phyloP scores from a whole-genome alignment of 2,888 invertebrate species.

The Stenurella melanura region DNA sequence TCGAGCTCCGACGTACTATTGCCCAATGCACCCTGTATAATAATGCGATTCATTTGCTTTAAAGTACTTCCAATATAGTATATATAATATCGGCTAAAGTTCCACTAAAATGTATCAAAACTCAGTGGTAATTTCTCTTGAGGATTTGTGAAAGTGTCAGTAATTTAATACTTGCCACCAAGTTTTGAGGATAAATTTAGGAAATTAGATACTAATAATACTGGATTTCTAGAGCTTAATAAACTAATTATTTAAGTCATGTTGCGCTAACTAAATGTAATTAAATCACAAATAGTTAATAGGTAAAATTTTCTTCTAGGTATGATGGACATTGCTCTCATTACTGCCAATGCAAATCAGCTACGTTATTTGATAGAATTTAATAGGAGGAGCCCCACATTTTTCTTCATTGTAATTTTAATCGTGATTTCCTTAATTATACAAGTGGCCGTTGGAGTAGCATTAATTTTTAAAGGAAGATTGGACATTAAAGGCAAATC shows the following conservation, averaged over 20 bases:
- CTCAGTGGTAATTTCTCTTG: neutral
- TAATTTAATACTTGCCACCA: neutral
- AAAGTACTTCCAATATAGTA: neutral
- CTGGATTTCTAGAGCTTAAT: too few species aligned
- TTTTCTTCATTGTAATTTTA: constrained; percentile 76
- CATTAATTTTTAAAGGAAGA: constrained; percentile 78
- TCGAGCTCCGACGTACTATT: too few species aligned
- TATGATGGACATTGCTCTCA: constrained; percentile 82
- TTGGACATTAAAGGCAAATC: constrained; percentile 75
- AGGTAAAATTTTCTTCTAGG: constrained; percentile 71
- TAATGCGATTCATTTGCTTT: neutral
- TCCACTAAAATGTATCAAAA: neutral
- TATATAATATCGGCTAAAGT: neutral
- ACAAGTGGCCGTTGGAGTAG: constrained; percentile 79
- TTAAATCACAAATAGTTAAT: neutral
- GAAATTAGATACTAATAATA: neutral
- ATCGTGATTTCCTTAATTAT: constrained; percentile 78
- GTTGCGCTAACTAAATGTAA: neutral
- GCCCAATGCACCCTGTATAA: too few species aligned
- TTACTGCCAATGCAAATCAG: constrained; percentile 84
- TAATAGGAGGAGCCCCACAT: constrained; percentile 77
- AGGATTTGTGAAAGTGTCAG: neutral
- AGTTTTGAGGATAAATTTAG: neutral
- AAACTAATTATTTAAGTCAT: too few species aligned
- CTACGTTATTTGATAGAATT: constrained; percentile 79